Evolutionary conservation across 1,140 invertebrate species (phyloP).

Genomic region (Drosophila burlai): DNA sequence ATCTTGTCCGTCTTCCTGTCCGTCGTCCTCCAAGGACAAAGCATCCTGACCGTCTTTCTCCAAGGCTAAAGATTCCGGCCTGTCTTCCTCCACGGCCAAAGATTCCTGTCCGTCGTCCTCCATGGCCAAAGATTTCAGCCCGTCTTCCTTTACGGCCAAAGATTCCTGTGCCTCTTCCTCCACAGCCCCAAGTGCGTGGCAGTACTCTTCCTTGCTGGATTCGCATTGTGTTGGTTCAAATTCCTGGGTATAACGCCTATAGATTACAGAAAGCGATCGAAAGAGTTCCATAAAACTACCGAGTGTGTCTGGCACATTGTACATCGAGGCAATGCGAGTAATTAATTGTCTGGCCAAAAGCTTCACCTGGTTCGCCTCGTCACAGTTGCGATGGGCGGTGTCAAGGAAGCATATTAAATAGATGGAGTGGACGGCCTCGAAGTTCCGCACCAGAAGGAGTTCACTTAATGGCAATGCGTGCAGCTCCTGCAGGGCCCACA

Average conservation of each 20-base stretch:
- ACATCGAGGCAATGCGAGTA: not conserved
- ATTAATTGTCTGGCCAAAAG: not conserved
- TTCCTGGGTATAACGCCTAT: not conserved
- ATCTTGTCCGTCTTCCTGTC: too few species aligned
- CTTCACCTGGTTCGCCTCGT: not conserved
- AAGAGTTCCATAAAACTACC: not conserved
- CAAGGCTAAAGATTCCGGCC: too few species aligned
- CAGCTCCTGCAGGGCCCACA: conserved; percentile 25
- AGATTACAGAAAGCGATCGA: not conserved
- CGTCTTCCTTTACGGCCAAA: too few species aligned
- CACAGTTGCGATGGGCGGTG: not conserved
- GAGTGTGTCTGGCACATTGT: not conserved
- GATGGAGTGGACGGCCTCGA: conserved; percentile 28
- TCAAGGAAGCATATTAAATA: conserved; percentile 23
- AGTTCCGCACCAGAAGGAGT: conserved; percentile 38
- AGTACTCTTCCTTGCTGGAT: not conserved
- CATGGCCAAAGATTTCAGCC: too few species aligned
- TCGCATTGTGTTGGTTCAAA: not conserved
- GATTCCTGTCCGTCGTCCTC: too few species aligned
- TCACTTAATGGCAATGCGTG: conserved; percentile 24
- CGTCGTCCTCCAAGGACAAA: too few species aligned
- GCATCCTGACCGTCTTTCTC: too few species aligned
- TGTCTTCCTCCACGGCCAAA: too few species aligned
- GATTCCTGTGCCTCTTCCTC: too few species aligned
- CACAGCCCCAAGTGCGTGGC: too few species aligned